Percentiles rank a stretch among this genome's conserved stretches.
These are phyloP conservation scores for Anticlea derivata DNA, from an alignment of 2,888 invertebrate species.

Conservation along the genomic window DNA sequence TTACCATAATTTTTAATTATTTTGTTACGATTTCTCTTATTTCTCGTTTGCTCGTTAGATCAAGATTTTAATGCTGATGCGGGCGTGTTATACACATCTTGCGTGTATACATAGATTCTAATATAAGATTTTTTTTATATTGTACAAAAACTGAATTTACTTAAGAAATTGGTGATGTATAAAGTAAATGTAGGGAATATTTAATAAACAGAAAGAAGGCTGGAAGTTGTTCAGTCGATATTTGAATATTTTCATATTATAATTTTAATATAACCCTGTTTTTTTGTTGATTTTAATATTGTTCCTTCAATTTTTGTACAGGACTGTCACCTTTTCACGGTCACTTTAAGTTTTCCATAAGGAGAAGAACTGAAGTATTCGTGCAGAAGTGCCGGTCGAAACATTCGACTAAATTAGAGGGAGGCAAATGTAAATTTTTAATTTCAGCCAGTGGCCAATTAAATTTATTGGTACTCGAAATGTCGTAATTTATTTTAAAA, in stretches of 20 bases:
- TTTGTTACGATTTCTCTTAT: slow-evolving; percentile 78
- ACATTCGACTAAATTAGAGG: slow-evolving; percentile 65
- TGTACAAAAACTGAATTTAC: slow-evolving; percentile 84
- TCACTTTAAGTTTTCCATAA: slow-evolving; percentile 28
- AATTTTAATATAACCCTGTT: slow-evolving; percentile 84
- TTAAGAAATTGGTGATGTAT: slow-evolving; percentile 84
- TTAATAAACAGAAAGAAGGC: slow-evolving; percentile 82
- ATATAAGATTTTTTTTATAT: slow-evolving; percentile 84
- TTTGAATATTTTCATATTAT: slow-evolving; percentile 84
- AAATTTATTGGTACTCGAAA: slow-evolving; percentile 81
- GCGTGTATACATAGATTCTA: slow-evolving; percentile 74
- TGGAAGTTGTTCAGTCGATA: slow-evolving; percentile 78
- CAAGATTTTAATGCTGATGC: slow-evolving; percentile 65
- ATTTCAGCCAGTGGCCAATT: slow-evolving; percentile 83
- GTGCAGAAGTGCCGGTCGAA: slow-evolving; percentile 55
- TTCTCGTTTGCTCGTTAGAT: slow-evolving; percentile 76
- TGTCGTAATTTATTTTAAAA: slow-evolving; percentile 67
- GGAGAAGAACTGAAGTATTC: slow-evolving; percentile 20
- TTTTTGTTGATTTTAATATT: slow-evolving; percentile 73
- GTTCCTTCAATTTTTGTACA: slow-evolving; percentile 77
- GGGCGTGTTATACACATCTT: slow-evolving; percentile 72
- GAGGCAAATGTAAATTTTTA: slow-evolving; percentile 77
- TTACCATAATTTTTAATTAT: slow-evolving; percentile 80
- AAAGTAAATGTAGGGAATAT: slow-evolving; percentile 82
- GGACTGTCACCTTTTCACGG: slow-evolving; percentile 56